Conservation (phyloP, 2,888 invertebrate genomes). For the Elmis aenea region DNA sequence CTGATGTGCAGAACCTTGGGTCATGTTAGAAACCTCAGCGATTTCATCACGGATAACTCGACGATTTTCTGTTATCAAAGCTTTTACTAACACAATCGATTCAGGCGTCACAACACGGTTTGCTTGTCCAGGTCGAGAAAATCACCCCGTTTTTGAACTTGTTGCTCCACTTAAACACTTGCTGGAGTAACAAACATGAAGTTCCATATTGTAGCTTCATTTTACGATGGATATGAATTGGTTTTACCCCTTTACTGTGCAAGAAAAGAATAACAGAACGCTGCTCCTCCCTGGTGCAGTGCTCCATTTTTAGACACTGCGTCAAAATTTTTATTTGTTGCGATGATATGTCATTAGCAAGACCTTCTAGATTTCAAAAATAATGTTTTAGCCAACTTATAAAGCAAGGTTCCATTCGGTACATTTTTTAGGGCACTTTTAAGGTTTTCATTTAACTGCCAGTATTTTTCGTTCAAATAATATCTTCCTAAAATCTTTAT, state of each 20-base stretch:
- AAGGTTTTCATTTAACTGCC: no score
- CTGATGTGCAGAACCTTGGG: not conserved
- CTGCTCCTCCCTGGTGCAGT: slow-evolving; percentile 3
- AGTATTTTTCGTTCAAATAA: no score
- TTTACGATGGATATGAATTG: no score
- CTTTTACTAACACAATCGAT: slow-evolving; percentile 1
- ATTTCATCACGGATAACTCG: slow-evolving; percentile 3
- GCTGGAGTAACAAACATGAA: slow-evolving; percentile 5
- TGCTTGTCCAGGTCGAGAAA: slow-evolving; percentile 2
- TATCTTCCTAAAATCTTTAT: no score
- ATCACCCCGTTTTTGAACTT: slow-evolving; percentile 6
- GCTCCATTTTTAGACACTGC: no score
- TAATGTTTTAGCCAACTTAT: no score
- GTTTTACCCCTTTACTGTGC: slow-evolving; percentile 5
- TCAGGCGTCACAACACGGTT: no score
- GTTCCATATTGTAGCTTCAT: slow-evolving; percentile 6
- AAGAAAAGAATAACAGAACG: slow-evolving; percentile 8
- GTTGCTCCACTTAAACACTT: slow-evolving; percentile 7
- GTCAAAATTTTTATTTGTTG: no score
- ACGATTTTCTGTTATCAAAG: slow-evolving; percentile 1
- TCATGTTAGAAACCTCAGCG: slow-evolving; percentile 1
- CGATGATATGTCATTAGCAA: no score
- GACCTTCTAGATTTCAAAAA: no score
- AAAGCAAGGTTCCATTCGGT: no score
- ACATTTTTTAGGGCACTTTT: no score